phyloP scores from a whole-genome alignment of 2,113 vertebrate genomes.

The Riparia riparia region DNA sequence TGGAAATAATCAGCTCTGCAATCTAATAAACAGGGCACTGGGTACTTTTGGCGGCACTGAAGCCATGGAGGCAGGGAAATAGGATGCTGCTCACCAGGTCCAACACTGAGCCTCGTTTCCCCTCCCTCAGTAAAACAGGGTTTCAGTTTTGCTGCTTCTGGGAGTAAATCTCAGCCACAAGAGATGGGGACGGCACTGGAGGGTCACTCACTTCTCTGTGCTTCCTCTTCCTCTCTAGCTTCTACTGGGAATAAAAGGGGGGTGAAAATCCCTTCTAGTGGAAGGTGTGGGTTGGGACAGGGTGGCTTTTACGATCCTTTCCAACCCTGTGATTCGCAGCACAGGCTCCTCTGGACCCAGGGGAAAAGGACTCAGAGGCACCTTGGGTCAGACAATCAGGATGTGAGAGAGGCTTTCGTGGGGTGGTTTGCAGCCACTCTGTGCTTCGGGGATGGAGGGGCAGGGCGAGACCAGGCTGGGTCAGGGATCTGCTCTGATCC shows the following conservation, averaged over 20 bases:
- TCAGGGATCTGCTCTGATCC: neutral
- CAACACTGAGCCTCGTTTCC: no score
- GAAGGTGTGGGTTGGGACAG: neutral
- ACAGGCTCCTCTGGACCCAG: neutral
- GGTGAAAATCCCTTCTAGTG: neutral
- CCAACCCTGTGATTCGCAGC: neutral
- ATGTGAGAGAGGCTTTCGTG: neutral
- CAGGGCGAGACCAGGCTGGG: neutral
- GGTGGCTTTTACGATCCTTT: neutral
- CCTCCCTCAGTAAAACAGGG: rapidly evolving
- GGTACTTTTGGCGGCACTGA: neutral
- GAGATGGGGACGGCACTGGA: rapidly evolving
- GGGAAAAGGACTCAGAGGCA: neutral
- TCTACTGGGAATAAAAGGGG: neutral
- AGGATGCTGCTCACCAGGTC: no score
- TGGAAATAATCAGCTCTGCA: neutral
- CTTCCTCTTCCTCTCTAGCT: neutral
- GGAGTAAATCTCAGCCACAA: neutral
- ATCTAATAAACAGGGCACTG: neutral
- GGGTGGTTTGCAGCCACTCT: neutral
- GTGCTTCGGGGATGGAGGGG: neutral
- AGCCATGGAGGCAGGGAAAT: neutral
- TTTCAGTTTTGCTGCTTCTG: neutral
- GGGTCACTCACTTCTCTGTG: rapidly evolving
- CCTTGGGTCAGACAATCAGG: neutral